phyloP scores from a whole-genome alignment of 1,140 invertebrate genomes.

The Aphaenogaster rudis region DNA sequence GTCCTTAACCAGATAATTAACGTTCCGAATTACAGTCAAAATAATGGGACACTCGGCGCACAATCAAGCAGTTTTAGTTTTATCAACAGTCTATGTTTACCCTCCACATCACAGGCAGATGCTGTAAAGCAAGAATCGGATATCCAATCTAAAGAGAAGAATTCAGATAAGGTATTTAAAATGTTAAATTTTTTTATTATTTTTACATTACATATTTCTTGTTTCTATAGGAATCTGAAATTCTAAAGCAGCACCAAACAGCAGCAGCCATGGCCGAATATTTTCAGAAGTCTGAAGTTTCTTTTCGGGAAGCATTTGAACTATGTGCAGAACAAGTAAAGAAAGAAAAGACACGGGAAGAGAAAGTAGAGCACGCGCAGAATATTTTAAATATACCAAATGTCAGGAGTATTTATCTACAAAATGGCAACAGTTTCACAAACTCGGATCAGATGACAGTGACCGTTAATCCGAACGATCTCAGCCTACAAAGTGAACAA shows the following conservation, averaged over 20 bases:
- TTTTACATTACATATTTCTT: neutral
- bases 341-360: conserved; percentile 81
- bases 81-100: conserved; percentile 81
- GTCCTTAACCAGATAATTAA: conserved; percentile 82
- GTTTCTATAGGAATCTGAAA: conserved; percentile 76
- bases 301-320: conserved; percentile 85
- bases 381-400: conserved; percentile 86
- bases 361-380: conserved; percentile 81
- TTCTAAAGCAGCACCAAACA: conserved; percentile 79
- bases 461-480: conserved; percentile 81
- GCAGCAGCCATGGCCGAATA: conserved; percentile 83
- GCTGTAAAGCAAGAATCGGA: conserved; percentile 75
- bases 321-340: conserved; percentile 83
- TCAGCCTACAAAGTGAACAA: conserved; percentile 78
- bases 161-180: conserved; percentile 59
- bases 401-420: conserved; percentile 81
- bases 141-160: conserved; percentile 68
- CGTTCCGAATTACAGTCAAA: conserved; percentile 85
- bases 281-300: conserved; percentile 83
- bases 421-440: conserved; percentile 81
- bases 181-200: conserved; percentile 9
- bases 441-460: conserved; percentile 81
- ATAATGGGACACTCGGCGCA: conserved; percentile 80
- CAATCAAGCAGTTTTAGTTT: conserved; percentile 82
- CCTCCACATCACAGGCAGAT: conserved; percentile 77